Conservation (phyloP, 2,888 invertebrate genomes). For the Mesoligia furuncula region DNA sequence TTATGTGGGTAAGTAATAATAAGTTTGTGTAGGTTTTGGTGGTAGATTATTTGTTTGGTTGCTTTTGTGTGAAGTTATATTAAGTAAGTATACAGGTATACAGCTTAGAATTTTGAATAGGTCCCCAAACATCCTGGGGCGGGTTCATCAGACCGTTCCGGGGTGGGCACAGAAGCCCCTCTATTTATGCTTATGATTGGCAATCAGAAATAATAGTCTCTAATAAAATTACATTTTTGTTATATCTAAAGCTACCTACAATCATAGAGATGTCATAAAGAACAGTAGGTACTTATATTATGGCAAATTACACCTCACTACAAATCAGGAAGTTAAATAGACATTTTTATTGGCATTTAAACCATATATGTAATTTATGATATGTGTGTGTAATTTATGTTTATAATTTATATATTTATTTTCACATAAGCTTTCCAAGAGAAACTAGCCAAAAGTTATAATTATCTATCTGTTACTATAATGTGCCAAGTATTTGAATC, state of each 20-base stretch:
- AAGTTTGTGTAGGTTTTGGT: no score
- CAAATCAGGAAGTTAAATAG: neutral
- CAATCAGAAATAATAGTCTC: neutral
- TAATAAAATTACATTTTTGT: neutral
- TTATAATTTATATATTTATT: no score
- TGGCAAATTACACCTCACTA: neutral
- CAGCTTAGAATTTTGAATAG: no score
- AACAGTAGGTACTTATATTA: constrained; percentile 1
- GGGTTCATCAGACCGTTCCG: no score
- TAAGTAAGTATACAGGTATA: no score
- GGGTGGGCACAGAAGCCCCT: no score
- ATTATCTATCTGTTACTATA: neutral
- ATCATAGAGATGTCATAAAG: constrained; percentile 18
- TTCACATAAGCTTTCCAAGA: neutral
- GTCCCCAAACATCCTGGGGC: no score
- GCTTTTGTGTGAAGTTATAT: no score
- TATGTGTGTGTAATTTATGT: no score
- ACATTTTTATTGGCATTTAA: constrained; percentile 18
- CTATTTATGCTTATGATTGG: neutral
- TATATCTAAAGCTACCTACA: constrained; percentile 11
- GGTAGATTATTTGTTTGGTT: no score
- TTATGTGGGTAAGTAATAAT: no score
- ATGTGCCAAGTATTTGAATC: constrained; percentile 12
- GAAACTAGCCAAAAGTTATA: constrained; percentile 4
- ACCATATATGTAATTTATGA: no score